Evolutionary conservation across 2,797 vertebrate genomes (phyloP).

Genomic region (Columba guinea): DNA sequence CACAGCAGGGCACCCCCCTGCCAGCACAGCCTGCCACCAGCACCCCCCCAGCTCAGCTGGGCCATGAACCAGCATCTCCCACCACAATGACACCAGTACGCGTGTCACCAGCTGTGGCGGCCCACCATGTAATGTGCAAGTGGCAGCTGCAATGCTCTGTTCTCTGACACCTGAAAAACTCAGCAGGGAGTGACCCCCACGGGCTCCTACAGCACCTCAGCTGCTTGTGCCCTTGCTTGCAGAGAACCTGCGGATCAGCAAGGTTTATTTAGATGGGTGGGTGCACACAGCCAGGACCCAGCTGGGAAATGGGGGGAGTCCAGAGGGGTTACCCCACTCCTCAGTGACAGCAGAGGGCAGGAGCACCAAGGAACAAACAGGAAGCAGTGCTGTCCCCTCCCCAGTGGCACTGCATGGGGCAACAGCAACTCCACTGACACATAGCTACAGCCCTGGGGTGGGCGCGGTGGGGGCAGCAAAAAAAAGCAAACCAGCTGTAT

Average conservation of each 20-base stretch:
- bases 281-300: neutral
- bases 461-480: neutral
- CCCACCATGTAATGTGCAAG: rapidly evolving
- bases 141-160: neutral
- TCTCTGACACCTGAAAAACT: neutral
- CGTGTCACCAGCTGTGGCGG: rapidly evolving
- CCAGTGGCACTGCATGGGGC: rapidly evolving
- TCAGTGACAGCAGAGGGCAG: neutral
- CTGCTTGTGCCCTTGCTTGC: too few species aligned
- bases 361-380: rapidly evolving
- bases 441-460: neutral
- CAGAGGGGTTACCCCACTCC: neutral
- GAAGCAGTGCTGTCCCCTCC: neutral
- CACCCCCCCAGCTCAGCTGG: neutral
- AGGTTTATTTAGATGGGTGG: neutral
- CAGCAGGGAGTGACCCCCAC: rapidly evolving
- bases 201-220: neutral
- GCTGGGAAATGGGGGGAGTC: neutral
- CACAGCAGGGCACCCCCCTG: neutral
- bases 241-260: neutral
- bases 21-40: neutral
- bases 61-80: rapidly evolving
- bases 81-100: rapidly evolving
- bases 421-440: rapidly evolving
- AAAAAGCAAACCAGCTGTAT: neutral